These are phyloP conservation scores for Calosoma granatense DNA, from an alignment of 1,140 invertebrate genomes.

Conservation along the genomic window DNA sequence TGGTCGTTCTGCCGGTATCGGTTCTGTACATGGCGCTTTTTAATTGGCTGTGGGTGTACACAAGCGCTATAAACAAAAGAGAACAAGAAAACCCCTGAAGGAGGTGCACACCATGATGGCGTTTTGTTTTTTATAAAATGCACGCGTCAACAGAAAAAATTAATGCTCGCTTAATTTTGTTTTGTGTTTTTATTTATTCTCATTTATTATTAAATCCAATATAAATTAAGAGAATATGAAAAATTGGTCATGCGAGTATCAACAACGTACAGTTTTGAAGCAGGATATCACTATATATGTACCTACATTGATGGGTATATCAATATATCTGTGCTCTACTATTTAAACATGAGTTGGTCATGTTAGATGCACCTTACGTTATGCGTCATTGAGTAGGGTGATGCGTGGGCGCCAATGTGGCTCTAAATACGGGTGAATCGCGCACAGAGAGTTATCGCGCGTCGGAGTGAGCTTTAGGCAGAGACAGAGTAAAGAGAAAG, in stretches of 20 bases:
- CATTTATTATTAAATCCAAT: too few relatives aligned
- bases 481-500: background rate
- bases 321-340: too few relatives aligned
- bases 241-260: too few relatives aligned
- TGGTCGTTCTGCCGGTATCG: background rate
- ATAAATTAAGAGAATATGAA: too few relatives aligned
- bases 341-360: too few relatives aligned
- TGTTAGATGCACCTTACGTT: too few relatives aligned
- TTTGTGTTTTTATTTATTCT: background rate
- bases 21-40: constrained; percentile 5
- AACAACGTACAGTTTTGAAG: too few relatives aligned
- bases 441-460: background rate
- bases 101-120: background rate
- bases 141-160: background rate
- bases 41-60: constrained; percentile 7
- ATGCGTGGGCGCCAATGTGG: too few relatives aligned
- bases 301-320: too few relatives aligned
- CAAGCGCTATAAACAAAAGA: background rate
- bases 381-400: too few relatives aligned
- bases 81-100: constrained; percentile 2
- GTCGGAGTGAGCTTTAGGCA: background rate
- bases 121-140: background rate
- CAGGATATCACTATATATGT: too few relatives aligned
- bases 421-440: background rate
- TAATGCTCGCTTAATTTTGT: background rate